Base-by-base conservation (phyloP, 2,797 vertebrate genomes). In the Gymnoscopelus microlampas region DNA sequence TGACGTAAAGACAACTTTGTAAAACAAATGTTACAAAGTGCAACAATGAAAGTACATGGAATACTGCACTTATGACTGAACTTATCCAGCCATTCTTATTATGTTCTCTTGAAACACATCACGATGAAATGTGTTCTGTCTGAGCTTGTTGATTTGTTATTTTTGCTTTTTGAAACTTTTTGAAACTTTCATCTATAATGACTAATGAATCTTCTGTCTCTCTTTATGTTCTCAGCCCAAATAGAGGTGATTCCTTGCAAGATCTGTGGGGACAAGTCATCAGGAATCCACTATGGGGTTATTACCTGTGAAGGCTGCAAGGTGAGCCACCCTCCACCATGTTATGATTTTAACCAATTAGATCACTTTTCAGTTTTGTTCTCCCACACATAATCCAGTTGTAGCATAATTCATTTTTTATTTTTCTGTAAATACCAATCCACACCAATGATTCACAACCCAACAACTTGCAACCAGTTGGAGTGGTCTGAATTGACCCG, bases 291-390 rank as follows among this genome's bases (percentile, higher is more conserved):
- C 88, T 97, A 97, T 62, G 96, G 96, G 1, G 96, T 97, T 62
- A 97, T 97, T 89, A 97, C 96, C 78, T 97, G 96, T n/a, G 96
- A 97, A 85, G 96, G 96, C 79, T 97, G 96, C 89, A 97, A 97
- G 94, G 96, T 97, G 88, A 94, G 92, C 50, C 4, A 2, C 13
- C 6, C 24, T 2, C 10, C 8, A n/a, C 50, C 1, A 55, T 14
- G 8, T 29, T 57, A 44, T 8, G 8, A 8, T 10, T 44, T 44
- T 44, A 44, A 44, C 39, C 39, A 44, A 44, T 10, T 9, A 8
- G 8, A 44, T 39, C 39, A 39, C 8, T 6, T 8, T 0, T 35
- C 5, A 4, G 7, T 44, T 44, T 9, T 44, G 39, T 44, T 44
- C 9, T 44, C 39, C 39, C 7, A 44, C 39, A 44, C 39, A 44